A percentile compares a stretch with the other conserved stretches of the same genome.
Evolutionary conservation across 30 jellyfish, hydroid and myxozoan species (phyloP).

Genomic region (Catostylus mosaicus): DNA sequence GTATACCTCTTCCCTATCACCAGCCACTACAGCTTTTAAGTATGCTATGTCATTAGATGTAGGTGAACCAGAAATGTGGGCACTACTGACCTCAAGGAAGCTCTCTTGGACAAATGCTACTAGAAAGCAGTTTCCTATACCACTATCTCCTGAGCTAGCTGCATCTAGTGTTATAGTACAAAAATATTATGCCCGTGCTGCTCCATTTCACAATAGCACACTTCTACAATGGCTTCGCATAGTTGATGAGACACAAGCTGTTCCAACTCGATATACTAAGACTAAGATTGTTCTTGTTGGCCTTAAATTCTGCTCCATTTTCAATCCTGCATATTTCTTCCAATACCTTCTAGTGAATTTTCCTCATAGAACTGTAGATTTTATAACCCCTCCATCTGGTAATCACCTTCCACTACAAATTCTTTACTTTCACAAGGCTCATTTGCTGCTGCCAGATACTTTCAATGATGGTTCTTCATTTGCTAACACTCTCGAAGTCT

Average conservation of each 20-base stretch:
- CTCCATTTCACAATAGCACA: background rate
- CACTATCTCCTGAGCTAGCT: background rate
- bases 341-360: background rate
- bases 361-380: background rate
- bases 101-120: background rate
- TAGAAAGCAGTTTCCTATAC: background rate
- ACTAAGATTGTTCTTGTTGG: background rate
- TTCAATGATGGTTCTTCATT: too few species aligned
- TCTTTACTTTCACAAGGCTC: conserved; percentile 3
- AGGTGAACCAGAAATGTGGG: conserved; percentile 42
- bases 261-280: background rate
- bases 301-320: background rate
- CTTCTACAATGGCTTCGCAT: background rate
- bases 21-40: background rate
- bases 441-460: conserved; percentile 10
- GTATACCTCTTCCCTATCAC: background rate
- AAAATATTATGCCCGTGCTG: background rate
- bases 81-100: background rate
- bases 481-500: too few species aligned
- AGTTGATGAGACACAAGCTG: background rate
- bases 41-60: background rate
- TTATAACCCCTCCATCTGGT: background rate
- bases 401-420: background rate
- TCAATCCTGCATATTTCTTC: conserved; percentile 8
- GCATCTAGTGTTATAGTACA: background rate